Base-by-base conservation (phyloP, 2,113 vertebrate genomes). In the Mohoua ochrocephala region DNA sequence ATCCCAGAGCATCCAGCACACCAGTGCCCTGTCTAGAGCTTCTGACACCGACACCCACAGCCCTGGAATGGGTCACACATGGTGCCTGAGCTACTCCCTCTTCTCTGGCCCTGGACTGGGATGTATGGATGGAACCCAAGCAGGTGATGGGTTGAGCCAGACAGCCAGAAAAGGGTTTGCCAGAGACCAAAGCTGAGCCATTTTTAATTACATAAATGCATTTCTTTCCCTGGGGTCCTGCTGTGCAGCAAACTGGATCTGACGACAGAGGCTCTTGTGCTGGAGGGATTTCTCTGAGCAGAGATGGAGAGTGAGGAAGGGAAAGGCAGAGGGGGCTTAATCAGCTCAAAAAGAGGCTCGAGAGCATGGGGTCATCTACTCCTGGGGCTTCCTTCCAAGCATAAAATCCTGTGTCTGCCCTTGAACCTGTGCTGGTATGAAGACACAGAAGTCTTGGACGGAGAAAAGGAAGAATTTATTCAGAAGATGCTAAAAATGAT, bases 21-120 rank as follows among this genome's bases (percentile, higher is more conserved):
- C 8, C 27, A 3, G 21, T 42, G 21, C 13, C 56, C 60, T 84
- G 33, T 18, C 30, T 26, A 16, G 44, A 1, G 0, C 30, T 60
- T 68, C 86, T 91, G 56, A 39, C 61, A 69, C 16, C 27, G 37
- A 8, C 39, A 52, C 31, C 41, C 54, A 27, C 59, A 84, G n/a
- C 39, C 50, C n/a, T 5, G 1, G 5, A 77, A 50, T 15, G 42
- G 65, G 53, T 17, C 33, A 22, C 4, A 4, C 7, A 19, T 0
- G 0, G n/a, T 52, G 14, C 37, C 45, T 41, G 50, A 78, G 42
- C 41, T 61, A 4, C 13, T 49, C 23, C 22, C 47, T 44, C 41
- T 37, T 54, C 42, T 20, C 75, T 75, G 30, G 19, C 31, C 31
- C 61, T 67, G 13, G 28, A 13, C 52, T 22, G 13, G 2, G 1